Base-by-base conservation (phyloP, 2,797 vertebrate species). In the Sebastes diaconus region DNA sequence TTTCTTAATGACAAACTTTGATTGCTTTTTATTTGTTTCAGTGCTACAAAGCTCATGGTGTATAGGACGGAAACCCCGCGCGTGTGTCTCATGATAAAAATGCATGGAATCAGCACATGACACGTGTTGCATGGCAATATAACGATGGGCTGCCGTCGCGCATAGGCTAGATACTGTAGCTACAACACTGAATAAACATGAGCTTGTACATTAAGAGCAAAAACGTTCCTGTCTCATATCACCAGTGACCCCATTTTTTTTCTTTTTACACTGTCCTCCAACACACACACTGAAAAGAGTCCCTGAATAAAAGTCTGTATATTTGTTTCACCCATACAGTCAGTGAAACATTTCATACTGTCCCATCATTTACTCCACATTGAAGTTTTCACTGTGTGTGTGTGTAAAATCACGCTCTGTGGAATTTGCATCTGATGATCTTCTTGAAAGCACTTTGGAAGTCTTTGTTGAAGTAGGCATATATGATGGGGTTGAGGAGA, bases 391-490 rank as follows among this genome's bases (percentile, higher is more conserved):
- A 12, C 4, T 63, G 6, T 27, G 50, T 24, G 27, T 18, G 34
- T 32, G 24, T 34, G 10, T 30, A 36, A 32, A 36, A 0, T 94
- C 93, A 97, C 57, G 90, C 94, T 92, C 96, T 95, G 92, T 97
- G 96, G 84, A 97, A 99, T 94, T 97, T 99, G 96, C 98, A 99
- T 96, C 95, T 97, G 83, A 99, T 79, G 71, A 99, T 99, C 94
- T 99, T 99, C 95, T 98, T 98, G 94, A 99, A 99, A 71, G 98
- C 97, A 93, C 93, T 99, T 96, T 99, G 98, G 93, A 99, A 99
- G 95, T 99, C 98, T 90, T 99, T 99, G 95, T 99, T 99, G 94
- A 99, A 99, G 90, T 99, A 99, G 80, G 98, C 98, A 84, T 99
- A 99, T 87, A 99, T 99, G 90, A 99, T 96, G 18, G 98, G 98